These are phyloP conservation scores for Tauraco erythrolophus DNA, from an alignment of 2,113 vertebrate species.

Conservation along the genomic window DNA sequence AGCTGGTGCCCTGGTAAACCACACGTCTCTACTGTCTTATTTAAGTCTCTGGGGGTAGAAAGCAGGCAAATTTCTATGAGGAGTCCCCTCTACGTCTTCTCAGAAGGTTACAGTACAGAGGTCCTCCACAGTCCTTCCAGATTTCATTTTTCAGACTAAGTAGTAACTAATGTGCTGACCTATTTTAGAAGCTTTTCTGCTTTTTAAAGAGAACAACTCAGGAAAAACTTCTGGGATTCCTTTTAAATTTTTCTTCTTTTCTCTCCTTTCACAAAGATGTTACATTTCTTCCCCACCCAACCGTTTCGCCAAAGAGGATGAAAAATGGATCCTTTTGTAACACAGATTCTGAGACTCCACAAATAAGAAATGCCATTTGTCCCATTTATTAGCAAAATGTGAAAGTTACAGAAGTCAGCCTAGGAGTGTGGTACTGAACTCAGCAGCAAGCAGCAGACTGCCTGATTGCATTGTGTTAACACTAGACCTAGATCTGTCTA, in stretches of 20 bases:
- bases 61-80: not conserved
- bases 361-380: not conserved
- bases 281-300: not conserved
- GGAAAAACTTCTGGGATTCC: not conserved
- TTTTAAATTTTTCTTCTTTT: not conserved
- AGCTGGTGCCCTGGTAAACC: not conserved
- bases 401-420: not conserved
- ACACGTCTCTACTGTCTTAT: fast-evolving
- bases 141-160: not conserved
- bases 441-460: not conserved
- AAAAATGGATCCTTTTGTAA: not conserved
- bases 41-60: not conserved
- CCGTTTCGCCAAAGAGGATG: not conserved
- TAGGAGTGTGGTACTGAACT: not conserved
- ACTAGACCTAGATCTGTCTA: not conserved
- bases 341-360: not conserved
- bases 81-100: not conserved
- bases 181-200: not conserved
- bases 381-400: not conserved
- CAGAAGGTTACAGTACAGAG: not conserved
- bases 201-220: not conserved
- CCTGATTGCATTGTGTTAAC: not conserved
- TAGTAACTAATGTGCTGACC: not conserved
- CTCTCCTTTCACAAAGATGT: not conserved
- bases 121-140: not conserved